A percentile compares a stretch with the other conserved stretches of the same genome.
These are phyloP conservation scores for Trachelus stipa DNA, from an alignment of 2,888 invertebrate species.

Conservation along the genomic window DNA sequence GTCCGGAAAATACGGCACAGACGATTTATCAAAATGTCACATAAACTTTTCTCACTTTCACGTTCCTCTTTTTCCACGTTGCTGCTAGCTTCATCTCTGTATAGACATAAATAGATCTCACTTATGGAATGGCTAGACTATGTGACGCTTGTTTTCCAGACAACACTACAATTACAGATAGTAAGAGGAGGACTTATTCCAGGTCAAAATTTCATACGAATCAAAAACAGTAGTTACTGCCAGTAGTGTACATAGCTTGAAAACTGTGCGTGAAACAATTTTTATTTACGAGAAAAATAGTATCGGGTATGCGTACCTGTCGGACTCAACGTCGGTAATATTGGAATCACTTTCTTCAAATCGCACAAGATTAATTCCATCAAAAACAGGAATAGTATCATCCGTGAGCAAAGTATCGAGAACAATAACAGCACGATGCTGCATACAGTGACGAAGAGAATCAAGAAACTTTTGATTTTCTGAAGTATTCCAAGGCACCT, in stretches of 20 bases:
- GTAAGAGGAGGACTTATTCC: neutral
- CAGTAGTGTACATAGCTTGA: neutral
- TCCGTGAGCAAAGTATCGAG: constrained; percentile 73
- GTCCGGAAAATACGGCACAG: constrained; percentile 73
- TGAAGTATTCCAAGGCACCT: constrained; percentile 32
- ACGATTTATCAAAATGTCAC: constrained; percentile 71
- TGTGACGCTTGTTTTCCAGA: neutral
- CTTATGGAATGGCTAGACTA: neutral
- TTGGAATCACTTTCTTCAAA: constrained; percentile 61
- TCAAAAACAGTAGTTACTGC: neutral
- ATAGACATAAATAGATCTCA: constrained; percentile 5
- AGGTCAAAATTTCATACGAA: neutral
- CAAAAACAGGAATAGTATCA: constrained; percentile 74
- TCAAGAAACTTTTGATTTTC: constrained; percentile 44
- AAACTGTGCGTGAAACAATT: neutral
- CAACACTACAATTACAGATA: neutral
- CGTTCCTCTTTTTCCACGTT: constrained; percentile 53
- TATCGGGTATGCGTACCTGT: constrained; percentile 19
- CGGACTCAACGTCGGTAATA: constrained; percentile 17
- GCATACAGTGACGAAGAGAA: constrained; percentile 48
- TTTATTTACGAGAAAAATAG: neutral
- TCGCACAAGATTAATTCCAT: constrained; percentile 74
- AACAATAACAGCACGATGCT: constrained; percentile 66
- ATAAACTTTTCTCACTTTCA: constrained; percentile 70
- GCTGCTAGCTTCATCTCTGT: constrained; percentile 24